Evolutionary conservation across 1,140 invertebrate species (phyloP).

Genomic region (Anthonomus grandis): DNA sequence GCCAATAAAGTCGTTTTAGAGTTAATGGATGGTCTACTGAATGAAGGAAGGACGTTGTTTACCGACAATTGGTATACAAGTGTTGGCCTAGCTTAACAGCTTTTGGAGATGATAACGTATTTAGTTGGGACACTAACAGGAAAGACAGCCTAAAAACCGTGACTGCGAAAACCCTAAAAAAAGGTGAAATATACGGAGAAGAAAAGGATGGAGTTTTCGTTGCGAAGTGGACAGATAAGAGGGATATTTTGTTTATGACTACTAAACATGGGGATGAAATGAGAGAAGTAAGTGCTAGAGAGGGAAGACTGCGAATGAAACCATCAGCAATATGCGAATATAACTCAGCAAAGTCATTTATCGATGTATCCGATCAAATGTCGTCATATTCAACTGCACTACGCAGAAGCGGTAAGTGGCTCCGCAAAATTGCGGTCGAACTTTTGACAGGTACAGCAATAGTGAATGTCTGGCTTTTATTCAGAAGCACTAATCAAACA

Average conservation of each 20-base stretch:
- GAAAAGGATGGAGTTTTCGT: conserved; percentile 46
- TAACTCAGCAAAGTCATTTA: conserved; percentile 39
- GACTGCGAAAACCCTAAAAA: conserved; percentile 37
- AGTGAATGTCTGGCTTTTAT: too few relatives aligned
- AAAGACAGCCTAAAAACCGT: conserved; percentile 44
- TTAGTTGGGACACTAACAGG: conserved; percentile 47
- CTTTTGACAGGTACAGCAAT: too few relatives aligned
- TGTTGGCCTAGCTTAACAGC: conserved; percentile 45
- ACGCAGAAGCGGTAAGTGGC: too few relatives aligned
- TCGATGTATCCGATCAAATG: conserved; percentile 44
- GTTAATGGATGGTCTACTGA: conserved; percentile 18
- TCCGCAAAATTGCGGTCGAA: too few relatives aligned
- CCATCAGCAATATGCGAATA: conserved; percentile 37
- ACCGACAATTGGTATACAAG: conserved; percentile 48
- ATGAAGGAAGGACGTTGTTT: conserved; percentile 22
- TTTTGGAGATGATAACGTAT: conserved; percentile 37
- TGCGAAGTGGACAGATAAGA: conserved; percentile 46
- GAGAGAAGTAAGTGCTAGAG: conserved; percentile 29
- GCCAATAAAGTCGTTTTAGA: conserved; percentile 18
- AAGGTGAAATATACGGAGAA: conserved; percentile 38
- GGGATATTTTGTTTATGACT: conserved; percentile 42
- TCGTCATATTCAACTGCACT: too few relatives aligned
- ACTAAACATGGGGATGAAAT: conserved; percentile 27
- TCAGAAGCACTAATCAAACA: too few relatives aligned
- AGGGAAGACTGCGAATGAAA: conserved; percentile 33